Evolutionary conservation across 2,888 invertebrate species (phyloP).

Genomic region (Nomada ferruginata): DNA sequence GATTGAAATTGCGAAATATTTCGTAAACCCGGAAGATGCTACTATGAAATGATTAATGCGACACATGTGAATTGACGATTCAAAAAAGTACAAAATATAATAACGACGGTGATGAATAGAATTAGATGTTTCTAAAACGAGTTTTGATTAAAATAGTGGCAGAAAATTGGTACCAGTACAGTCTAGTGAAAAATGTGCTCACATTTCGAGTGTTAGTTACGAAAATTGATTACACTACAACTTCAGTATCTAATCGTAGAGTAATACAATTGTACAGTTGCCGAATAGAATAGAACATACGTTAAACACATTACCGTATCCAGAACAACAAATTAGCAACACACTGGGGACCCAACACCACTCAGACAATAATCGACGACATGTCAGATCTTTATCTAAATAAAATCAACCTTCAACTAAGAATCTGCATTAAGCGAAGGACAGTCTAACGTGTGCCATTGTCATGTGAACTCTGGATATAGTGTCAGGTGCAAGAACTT

Average conservation of each 20-base stretch:
- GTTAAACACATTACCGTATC: too few relatives aligned
- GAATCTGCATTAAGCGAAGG: not conserved
- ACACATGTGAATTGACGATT: not conserved
- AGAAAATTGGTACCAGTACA: not conserved
- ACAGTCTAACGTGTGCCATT: not conserved
- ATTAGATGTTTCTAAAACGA: not conserved
- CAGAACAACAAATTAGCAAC: not conserved
- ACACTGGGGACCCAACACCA: not conserved
- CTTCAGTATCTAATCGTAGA: too few relatives aligned
- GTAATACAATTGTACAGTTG: too few relatives aligned
- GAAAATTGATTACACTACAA: too few relatives aligned
- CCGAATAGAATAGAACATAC: too few relatives aligned
- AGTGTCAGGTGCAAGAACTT: not conserved
- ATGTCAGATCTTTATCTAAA: constrained; percentile 4
- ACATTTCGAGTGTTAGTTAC: not conserved
- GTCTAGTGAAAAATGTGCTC: not conserved
- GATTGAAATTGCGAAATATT: not conserved
- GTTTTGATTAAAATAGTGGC: not conserved
- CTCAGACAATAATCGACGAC: constrained; percentile 1
- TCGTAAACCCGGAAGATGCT: not conserved
- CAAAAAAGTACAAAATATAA: constrained; percentile 10
- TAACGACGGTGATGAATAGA: not conserved
- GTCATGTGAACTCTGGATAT: not conserved
- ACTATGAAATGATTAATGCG: constrained; percentile 8
- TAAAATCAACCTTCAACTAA: constrained; percentile 11